phyloP scores from a whole-genome alignment of 2,888 invertebrate species.

The Macaria notata region DNA sequence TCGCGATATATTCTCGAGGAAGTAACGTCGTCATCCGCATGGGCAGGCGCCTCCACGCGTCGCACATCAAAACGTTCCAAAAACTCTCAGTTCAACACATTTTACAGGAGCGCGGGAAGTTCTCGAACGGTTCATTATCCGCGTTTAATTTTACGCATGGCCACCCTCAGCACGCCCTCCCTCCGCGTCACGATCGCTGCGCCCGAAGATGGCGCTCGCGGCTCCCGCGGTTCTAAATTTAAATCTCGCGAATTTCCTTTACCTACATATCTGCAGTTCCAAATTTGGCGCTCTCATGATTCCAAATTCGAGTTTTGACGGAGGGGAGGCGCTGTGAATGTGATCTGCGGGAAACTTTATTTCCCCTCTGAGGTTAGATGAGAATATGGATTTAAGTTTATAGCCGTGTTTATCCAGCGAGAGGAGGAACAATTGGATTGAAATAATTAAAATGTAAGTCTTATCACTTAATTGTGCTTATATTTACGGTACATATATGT shows the following conservation, averaged over 20 bases:
- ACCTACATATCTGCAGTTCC: conserved; percentile 36
- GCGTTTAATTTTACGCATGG: conserved; percentile 81
- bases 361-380: conserved; percentile 3
- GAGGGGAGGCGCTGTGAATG: conserved; percentile 16
- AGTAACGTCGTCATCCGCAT: neutral
- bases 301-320: conserved; percentile 23
- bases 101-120: conserved; percentile 34
- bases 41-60: conserved; percentile 6
- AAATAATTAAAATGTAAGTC: too few species aligned
- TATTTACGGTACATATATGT: too few species aligned
- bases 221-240: conserved; percentile 51
- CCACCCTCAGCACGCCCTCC: conserved; percentile 44
- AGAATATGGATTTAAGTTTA: conserved; percentile 1
- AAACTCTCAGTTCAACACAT: conserved; percentile 60
- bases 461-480: too few species aligned
- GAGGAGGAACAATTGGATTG: too few species aligned
- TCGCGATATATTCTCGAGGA: neutral
- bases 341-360: conserved; percentile 17
- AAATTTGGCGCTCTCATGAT: conserved; percentile 30
- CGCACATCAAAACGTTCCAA: conserved; percentile 22
- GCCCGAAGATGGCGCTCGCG: conserved; percentile 44
- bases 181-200: conserved; percentile 53
- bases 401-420: too few species aligned
- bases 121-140: conserved; percentile 69
- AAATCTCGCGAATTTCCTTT: conserved; percentile 50